Percentiles rank a stretch among this genome's conserved stretches.
phyloP scores from a whole-genome alignment of 2,888 invertebrate species.

The Heliothis peltigera region DNA sequence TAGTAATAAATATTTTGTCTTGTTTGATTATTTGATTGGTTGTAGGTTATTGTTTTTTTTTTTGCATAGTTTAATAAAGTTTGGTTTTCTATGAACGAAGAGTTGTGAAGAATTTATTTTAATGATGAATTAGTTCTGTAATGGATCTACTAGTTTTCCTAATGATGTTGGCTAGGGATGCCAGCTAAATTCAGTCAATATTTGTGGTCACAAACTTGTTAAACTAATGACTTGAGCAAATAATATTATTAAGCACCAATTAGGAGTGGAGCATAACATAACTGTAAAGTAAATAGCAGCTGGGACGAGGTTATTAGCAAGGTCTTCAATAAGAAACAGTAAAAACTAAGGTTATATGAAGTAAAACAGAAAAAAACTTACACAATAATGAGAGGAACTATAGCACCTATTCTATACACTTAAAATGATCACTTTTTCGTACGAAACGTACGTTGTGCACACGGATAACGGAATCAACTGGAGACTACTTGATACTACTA shows the following conservation, averaged over 20 bases:
- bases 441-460: conserved; percentile 58
- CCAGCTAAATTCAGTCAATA: neutral
- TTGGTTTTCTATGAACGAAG: neutral
- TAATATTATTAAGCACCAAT: conserved; percentile 20
- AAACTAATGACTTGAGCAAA: conserved; percentile 23
- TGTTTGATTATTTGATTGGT: neutral
- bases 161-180: neutral
- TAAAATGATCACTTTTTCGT: conserved; percentile 59
- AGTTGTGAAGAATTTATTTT: too few species aligned
- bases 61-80: neutral
- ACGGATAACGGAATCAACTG: conserved; percentile 67
- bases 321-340: conserved; percentile 39
- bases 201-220: conserved; percentile 19
- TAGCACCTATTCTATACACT: conserved; percentile 57
- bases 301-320: conserved; percentile 54
- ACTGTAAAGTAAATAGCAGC: conserved; percentile 36
- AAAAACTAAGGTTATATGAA: conserved; percentile 62
- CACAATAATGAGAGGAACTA: conserved; percentile 53
- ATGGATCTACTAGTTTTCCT: neutral
- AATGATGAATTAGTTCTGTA: too few species aligned
- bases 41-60: neutral
- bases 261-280: conserved; percentile 20
- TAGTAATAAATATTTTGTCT: neutral
- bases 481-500: conserved; percentile 74
- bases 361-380: conserved; percentile 57